Base-by-base conservation (phyloP, 2,113 vertebrate species). In the Nicator chloris region DNA sequence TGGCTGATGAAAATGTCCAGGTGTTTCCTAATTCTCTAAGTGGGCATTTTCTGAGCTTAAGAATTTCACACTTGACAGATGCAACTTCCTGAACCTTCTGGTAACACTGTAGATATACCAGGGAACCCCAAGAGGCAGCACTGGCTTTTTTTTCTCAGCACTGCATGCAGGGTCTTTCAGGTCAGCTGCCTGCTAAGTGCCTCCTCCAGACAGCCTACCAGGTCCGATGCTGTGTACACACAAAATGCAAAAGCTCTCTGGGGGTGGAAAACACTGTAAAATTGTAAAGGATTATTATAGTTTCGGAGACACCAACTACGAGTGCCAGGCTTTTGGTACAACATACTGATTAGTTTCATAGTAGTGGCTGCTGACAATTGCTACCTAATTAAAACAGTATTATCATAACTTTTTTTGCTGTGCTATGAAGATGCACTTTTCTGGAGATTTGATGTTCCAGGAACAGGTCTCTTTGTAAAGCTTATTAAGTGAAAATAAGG, bases 41-140 rank as follows among this genome's bases (percentile, higher is more conserved):
- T 63, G 71, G 84, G 65, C 90, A 92, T 90, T 93, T 95, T 73
- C 86, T 37, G 85, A 93, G 79, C 60, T 92, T 90, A 94, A 90
- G 92, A 94, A 93, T 94, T 96, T 96, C 93, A 93, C 93, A 92
- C 87, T 91, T 87, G 90, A 97, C 94, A 95, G 78, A 95, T 88
- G 75, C 60, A 95, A 90, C 94, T 88, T 94, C 71, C 85, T 81
- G 82, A 90, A 83, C 70, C 64, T 96, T 72, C 75, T 94, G 90
- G 64, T 80, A 91, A 92, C 24, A 37, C 35, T 44, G 33, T 19
- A 88, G 63, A 66, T 77, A 63, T 26, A 40, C 26, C 27, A 92
- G 39, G 45, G 71, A 94, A 82, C 33, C 79, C 63, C 87, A 88
- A 72, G 78, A 72, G 71, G 63, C 49, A 95, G 82, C 27, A 16